Percentiles rank a stretch among this genome's conserved stretches.
Evolutionary conservation across 2,888 invertebrate species (phyloP).

Genomic region (Sesia apiformis): DNA sequence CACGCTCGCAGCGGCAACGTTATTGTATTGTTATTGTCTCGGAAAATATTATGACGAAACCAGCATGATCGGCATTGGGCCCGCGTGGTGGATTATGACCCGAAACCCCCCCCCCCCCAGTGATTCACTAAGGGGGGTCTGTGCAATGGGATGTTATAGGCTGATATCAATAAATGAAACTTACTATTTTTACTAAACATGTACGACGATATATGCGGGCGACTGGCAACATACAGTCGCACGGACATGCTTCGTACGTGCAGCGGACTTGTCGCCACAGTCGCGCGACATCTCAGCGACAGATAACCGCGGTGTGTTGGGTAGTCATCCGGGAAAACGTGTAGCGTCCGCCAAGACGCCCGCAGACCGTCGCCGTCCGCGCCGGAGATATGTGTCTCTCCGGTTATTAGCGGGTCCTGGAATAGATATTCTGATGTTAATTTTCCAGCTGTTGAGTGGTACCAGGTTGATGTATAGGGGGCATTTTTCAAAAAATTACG

Average conservation of each 20-base stretch:
- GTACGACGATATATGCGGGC: constrained; percentile 62
- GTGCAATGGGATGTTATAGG: too few species aligned
- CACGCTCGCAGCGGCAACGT: too few species aligned
- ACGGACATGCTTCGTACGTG: constrained; percentile 59
- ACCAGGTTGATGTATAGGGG: too few species aligned
- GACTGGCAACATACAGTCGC: constrained; percentile 51
- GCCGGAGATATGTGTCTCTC: constrained; percentile 50
- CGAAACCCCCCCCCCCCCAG: too few species aligned
- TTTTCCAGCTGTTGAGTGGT: too few species aligned
- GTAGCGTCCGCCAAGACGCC: constrained; percentile 60
- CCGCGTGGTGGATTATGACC: too few species aligned
- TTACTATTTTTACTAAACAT: constrained; percentile 71
- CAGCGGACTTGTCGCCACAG: constrained; percentile 46
- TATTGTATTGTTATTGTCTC: too few species aligned
- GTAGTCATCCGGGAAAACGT: constrained; percentile 59
- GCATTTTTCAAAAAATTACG: too few species aligned
- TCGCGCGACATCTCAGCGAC: constrained; percentile 55
- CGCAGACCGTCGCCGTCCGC: constrained; percentile 58
- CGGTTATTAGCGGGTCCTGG: constrained; percentile 58
- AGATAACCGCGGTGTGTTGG: constrained; percentile 54
- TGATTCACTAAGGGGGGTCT: too few species aligned
- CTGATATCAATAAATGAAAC: constrained; percentile 16
- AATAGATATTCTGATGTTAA: too few species aligned
- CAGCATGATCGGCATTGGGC: too few species aligned
- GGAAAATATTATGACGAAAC: too few species aligned